A percentile compares a stretch with the other conserved stretches of the same genome.
Evolutionary conservation across 35 echinoderm and acorn worm genomes (phyloP).

Genomic region (Holothuria glaberrima): DNA sequence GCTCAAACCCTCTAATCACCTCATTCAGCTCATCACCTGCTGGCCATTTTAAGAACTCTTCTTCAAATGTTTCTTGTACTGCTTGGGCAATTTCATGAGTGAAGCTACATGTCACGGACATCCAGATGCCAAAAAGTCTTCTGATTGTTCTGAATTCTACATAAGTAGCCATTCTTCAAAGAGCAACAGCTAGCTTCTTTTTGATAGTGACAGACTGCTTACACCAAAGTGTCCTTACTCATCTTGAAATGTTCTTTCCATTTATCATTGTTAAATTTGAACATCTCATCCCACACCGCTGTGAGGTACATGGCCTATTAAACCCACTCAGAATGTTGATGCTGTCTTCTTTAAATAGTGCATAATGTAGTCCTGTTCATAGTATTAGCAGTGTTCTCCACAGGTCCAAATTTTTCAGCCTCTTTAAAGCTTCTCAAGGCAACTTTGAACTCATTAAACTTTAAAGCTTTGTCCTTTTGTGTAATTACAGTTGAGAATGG

Average conservation of each 20-base stretch:
- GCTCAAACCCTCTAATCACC: slow-evolving; percentile 33
- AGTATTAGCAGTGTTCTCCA: no score
- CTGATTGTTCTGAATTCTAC: no score
- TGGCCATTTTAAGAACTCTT: slow-evolving; percentile 26
- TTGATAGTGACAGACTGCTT: not conserved
- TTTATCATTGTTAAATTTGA: not conserved
- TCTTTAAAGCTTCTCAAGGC: slow-evolving; percentile 44
- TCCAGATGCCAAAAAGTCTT: no score
- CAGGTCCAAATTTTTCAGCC: slow-evolving; percentile 7
- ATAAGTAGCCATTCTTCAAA: no score
- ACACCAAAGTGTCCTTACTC: slow-evolving; percentile 21
- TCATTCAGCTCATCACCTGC: not conserved
- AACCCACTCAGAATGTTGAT: no score
- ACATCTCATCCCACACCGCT: slow-evolving; percentile 29
- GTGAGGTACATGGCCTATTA: not conserved
- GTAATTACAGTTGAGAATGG: slow-evolving; percentile 48
- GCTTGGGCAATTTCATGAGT: slow-evolving; percentile 39
- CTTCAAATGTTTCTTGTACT: not conserved
- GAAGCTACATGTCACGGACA: not conserved
- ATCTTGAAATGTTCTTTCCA: slow-evolving; percentile 10
- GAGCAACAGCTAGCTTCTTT: not conserved
- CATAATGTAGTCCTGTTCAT: not conserved
- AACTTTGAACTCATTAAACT: slow-evolving; percentile 40
- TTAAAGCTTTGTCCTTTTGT: slow-evolving; percentile 41
- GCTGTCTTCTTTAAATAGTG: slow-evolving; percentile 4